A percentile compares a stretch with the other conserved stretches of the same genome.
Evolutionary conservation across 2,113 vertebrate species (phyloP).

Genomic region (Balaeniceps rex): DNA sequence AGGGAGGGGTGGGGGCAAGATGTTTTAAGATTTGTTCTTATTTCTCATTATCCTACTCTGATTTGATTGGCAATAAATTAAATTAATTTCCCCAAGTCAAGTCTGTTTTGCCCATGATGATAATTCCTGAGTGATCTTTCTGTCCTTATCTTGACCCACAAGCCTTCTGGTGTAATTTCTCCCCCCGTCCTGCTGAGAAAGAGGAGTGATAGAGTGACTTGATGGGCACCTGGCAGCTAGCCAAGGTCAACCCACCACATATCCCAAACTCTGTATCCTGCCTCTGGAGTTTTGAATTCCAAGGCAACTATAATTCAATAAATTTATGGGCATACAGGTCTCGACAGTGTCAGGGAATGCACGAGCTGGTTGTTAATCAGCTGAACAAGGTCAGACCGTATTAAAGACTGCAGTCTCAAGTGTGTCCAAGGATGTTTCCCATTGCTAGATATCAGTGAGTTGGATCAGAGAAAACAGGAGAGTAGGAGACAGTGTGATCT

Average conservation of each 20-base stretch:
- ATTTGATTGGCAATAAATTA: not conserved
- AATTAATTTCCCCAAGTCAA: too few species aligned
- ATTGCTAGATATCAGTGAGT: not conserved
- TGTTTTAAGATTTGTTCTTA: not conserved
- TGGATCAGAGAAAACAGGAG: not conserved
- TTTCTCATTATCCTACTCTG: not conserved
- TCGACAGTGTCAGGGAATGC: not conserved
- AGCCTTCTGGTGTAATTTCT: not conserved
- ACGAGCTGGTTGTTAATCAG: not conserved
- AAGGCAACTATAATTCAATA: not conserved
- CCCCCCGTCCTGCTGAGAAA: not conserved
- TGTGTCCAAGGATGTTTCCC: not conserved
- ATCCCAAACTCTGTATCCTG: not conserved
- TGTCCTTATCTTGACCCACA: not conserved
- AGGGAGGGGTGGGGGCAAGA: too few species aligned
- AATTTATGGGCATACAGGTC: not conserved
- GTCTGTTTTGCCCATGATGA: not conserved
- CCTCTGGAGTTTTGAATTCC: not conserved
- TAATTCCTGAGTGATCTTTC: not conserved
- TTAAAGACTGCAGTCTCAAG: not conserved
- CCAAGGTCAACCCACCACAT: not conserved
- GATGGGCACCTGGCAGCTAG: not conserved
- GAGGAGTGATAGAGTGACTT: not conserved
- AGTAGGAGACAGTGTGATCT: not conserved
- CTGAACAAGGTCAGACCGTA: not conserved